phyloP scores from a whole-genome alignment of 2,113 vertebrate genomes.

The Anoplopoma fimbria region DNA sequence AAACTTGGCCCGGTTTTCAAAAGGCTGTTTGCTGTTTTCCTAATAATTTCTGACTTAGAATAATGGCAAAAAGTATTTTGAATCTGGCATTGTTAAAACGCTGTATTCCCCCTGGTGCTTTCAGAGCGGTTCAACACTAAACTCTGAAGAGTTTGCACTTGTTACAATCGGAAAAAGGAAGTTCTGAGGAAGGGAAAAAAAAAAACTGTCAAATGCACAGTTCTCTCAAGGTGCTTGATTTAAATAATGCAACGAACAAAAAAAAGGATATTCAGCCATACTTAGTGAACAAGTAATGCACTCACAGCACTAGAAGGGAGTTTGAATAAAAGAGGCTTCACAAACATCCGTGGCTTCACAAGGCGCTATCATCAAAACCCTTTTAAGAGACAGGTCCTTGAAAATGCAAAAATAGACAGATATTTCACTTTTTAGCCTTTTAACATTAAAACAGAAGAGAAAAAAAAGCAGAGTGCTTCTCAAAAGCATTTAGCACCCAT shows the following conservation, averaged over 20 bases:
- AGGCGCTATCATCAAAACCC: conserved; percentile 16
- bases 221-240: conserved; percentile 42
- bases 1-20: neutral
- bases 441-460: conserved; percentile 13
- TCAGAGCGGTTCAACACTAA: conserved; percentile 12
- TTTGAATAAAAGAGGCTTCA: conserved; percentile 46
- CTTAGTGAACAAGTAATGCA: conserved; percentile 37
- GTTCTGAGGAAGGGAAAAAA: conserved; percentile 14
- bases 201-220: conserved; percentile 13
- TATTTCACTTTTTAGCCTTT: conserved; percentile 30
- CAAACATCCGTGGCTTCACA: conserved; percentile 23
- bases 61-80: neutral
- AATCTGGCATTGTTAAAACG: conserved; percentile 20
- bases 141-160: neutral
- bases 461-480: conserved; percentile 11
- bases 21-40: neutral
- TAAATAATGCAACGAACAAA: conserved; percentile 58
- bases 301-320: conserved; percentile 25
- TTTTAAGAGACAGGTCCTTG: conserved; percentile 41
- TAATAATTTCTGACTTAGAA: conserved; percentile 27
- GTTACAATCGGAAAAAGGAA: conserved; percentile 9
- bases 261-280: conserved; percentile 30
- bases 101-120: neutral
- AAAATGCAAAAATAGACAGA: conserved; percentile 28
- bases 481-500: conserved; percentile 56